Percentiles rank a stretch among this genome's conserved stretches.
Evolutionary conservation across 2,797 vertebrate genomes (phyloP).

Genomic region (Picus viridis): DNA sequence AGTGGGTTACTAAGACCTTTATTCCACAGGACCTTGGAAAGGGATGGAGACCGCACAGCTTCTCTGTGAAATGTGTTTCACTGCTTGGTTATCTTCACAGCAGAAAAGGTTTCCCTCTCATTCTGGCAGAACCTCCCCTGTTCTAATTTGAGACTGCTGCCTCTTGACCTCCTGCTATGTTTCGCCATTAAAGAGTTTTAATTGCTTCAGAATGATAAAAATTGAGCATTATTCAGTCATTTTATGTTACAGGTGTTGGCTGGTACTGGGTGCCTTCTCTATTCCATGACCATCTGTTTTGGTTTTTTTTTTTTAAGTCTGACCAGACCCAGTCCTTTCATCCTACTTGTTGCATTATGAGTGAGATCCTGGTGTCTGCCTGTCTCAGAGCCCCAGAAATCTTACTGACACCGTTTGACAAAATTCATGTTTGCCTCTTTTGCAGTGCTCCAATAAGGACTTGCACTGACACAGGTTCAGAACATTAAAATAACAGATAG

Average conservation of each 20-base stretch:
- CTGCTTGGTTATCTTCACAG: neutral
- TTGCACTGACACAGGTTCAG: too few relatives aligned
- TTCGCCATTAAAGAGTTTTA: neutral
- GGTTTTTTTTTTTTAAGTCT: neutral
- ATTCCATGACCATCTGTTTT: rapidly evolving
- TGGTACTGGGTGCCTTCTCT: neutral
- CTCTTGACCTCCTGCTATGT: neutral
- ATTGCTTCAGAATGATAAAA: neutral
- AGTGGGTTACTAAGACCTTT: neutral
- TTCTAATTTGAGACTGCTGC: neutral
- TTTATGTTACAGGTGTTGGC: neutral
- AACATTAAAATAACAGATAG: too few relatives aligned
- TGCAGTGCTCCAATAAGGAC: too few relatives aligned
- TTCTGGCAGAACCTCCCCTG: neutral
- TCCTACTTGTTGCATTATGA: neutral
- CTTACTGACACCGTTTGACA: too few relatives aligned
- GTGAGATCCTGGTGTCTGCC: too few relatives aligned
- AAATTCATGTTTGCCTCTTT: too few relatives aligned
- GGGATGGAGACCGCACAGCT: neutral
- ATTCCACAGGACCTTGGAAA: neutral
- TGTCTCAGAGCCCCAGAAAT: too few relatives aligned
- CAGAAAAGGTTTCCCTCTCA: neutral
- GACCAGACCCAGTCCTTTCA: neutral
- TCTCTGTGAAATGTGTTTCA: neutral
- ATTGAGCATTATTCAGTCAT: neutral